phyloP scores from a whole-genome alignment of 2,888 invertebrate genomes.

The Mythimna ferrago region DNA sequence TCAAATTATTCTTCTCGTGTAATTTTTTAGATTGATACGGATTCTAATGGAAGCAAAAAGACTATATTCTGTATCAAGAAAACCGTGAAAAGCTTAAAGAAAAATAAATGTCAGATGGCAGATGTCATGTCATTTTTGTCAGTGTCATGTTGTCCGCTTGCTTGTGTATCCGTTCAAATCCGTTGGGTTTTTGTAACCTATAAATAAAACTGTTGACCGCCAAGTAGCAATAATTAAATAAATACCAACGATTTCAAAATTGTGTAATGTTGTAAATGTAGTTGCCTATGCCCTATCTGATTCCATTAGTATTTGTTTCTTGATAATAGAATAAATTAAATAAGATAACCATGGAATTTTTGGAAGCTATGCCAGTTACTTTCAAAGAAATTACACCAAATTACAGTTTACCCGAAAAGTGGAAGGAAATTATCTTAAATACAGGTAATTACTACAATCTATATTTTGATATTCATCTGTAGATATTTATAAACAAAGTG shows the following conservation, averaged over 20 bases:
- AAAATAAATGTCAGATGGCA: too few relatives aligned
- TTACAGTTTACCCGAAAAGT: slow-evolving; percentile 94
- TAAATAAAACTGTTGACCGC: slow-evolving; percentile 9
- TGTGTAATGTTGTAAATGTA: slow-evolving; percentile 11
- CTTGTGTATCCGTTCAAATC: neutral
- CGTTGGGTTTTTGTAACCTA: slow-evolving; percentile 40
- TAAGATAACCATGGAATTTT: slow-evolving; percentile 79
- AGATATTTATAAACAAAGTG: neutral
- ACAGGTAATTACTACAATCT: slow-evolving; percentile 91
- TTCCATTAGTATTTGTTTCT: neutral
- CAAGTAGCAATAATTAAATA: neutral
- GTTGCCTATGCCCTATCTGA: neutral
- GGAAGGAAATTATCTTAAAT: slow-evolving; percentile 95
- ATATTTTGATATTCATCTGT: neutral
- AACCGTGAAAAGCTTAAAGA: too few relatives aligned
- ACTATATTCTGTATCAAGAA: too few relatives aligned
- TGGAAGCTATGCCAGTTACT: slow-evolving; percentile 85
- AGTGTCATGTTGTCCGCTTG: slow-evolving; percentile 1
- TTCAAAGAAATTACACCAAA: slow-evolving; percentile 96
- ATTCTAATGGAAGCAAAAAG: too few relatives aligned
- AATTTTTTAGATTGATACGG: too few relatives aligned
- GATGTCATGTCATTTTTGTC: too few relatives aligned
- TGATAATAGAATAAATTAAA: neutral
- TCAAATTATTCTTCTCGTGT: too few relatives aligned
- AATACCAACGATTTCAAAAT: neutral